Percentiles rank a stretch among this genome's conserved stretches.
phyloP scores from a whole-genome alignment of 2,888 invertebrate species.

The Allacma fusca region DNA sequence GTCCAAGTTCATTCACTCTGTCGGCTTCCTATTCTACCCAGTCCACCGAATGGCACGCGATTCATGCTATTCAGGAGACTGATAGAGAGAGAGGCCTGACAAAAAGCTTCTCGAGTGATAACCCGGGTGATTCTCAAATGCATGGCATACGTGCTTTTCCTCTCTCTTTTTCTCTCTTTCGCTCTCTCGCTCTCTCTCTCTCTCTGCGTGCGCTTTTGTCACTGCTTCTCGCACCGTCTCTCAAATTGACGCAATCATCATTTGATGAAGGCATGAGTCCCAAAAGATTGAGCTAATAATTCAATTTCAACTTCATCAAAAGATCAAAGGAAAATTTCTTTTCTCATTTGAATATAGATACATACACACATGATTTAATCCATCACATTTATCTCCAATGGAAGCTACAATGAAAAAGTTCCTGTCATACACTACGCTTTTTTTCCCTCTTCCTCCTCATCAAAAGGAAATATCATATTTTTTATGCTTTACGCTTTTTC shows the following conservation, averaged over 20 bases:
- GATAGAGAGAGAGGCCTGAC: not conserved
- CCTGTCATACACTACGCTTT: not conserved
- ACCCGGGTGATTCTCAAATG: not conserved
- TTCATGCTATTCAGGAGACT: not conserved
- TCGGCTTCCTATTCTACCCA: not conserved
- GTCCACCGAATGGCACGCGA: not conserved
- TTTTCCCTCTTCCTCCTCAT: conserved; percentile 2
- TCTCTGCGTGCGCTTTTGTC: conserved; percentile 4
- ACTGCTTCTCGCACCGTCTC: conserved; percentile 7
- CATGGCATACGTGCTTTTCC: no score
- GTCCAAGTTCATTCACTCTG: not conserved
- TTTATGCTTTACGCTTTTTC: not conserved
- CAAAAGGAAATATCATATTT: conserved; percentile 22
- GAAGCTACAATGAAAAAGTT: not conserved
- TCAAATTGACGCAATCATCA: conserved; percentile 25
- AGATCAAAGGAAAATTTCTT: conserved; percentile 48
- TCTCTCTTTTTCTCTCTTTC: no score
- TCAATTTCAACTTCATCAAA: conserved; percentile 49
- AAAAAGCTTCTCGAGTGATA: not conserved
- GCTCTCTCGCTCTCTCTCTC: not conserved
- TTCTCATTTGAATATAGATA: conserved; percentile 29
- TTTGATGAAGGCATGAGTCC: conserved; percentile 26
- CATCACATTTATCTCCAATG: not conserved
- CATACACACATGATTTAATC: conserved; percentile 32
- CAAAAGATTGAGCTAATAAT: conserved; percentile 47